These are phyloP conservation scores for Takifugu bimaculatus DNA, from an alignment of 2,113 vertebrate species.

Conservation along the genomic window DNA sequence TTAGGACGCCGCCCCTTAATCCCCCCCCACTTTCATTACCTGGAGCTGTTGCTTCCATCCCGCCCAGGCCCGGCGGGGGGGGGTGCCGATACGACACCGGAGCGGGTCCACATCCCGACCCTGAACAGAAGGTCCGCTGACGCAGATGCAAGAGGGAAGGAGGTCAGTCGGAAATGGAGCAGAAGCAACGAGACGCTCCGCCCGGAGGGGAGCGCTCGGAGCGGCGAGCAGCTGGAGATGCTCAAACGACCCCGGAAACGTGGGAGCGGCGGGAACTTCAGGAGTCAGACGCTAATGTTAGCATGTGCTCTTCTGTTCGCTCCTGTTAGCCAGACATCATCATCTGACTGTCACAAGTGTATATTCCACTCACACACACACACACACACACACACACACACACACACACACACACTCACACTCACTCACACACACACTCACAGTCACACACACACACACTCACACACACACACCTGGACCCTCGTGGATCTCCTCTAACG, in stretches of 20 bases:
- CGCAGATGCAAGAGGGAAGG: conserved; percentile 56
- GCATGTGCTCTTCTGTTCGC: not conserved
- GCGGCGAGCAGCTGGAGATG: conserved; percentile 49
- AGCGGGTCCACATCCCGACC: conserved; percentile 10
- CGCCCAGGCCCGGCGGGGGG: conserved; percentile 11
- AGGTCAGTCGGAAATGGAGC: conserved; percentile 69
- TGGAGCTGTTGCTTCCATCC: conserved; percentile 23
- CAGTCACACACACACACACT: not conserved
- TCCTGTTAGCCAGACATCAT: not conserved
- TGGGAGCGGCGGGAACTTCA: conserved; percentile 2
- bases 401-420: not conserved
- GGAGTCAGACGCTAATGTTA: not conserved
- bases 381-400: not conserved
- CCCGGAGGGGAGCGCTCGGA: conserved; percentile 40
- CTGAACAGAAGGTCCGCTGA: conserved; percentile 49
- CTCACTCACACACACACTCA: not conserved
- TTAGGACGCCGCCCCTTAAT: conserved; percentile 60
- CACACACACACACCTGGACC: not conserved
- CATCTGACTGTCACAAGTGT: conserved; percentile 50
- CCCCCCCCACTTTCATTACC: conserved; percentile 61
- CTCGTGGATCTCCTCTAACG: too few species aligned
- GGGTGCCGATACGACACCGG: conserved; percentile 5
- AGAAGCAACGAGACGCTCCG: conserved; percentile 62
- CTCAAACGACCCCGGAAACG: conserved; percentile 30
- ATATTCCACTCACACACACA: conserved; percentile 2